These are phyloP conservation scores for Speoplatyrhinus poulsoni DNA, from an alignment of 2,113 vertebrate species.

Conservation along the genomic window DNA sequence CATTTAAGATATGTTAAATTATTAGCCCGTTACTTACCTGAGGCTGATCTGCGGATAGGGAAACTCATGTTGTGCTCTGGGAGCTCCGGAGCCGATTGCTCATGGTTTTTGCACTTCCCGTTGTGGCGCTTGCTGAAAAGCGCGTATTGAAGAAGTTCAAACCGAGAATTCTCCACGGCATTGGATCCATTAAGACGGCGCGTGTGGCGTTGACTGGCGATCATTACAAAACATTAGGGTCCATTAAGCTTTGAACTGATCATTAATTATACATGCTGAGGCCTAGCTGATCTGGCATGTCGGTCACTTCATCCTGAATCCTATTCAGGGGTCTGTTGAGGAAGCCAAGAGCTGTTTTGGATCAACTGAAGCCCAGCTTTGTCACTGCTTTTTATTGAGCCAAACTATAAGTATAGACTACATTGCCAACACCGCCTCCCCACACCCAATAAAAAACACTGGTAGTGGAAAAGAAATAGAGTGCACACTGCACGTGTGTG, in stretches of 20 bases:
- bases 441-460: no score
- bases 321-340: constrained; percentile 44
- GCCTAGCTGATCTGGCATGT: constrained; percentile 86
- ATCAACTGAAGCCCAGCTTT: not conserved
- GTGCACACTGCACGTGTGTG: no score
- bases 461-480: no score
- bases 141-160: constrained; percentile 84
- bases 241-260: constrained; percentile 92
- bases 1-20: no score
- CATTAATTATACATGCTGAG: constrained; percentile 96
- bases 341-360: not conserved
- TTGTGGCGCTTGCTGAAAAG: constrained; percentile 65
- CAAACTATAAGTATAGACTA: not conserved
- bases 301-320: constrained; percentile 37
- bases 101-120: constrained; percentile 73
- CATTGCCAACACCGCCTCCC: not conserved
- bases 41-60: constrained; percentile 90
- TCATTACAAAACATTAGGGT: constrained; percentile 97
- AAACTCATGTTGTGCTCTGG: constrained; percentile 86
- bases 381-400: not conserved
- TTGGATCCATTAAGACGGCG: constrained; percentile 87
- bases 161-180: constrained; percentile 89
- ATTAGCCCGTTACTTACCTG: constrained; percentile 79
- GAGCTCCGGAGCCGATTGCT: constrained; percentile 64
- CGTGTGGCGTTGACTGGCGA: constrained; percentile 88